phyloP scores from a whole-genome alignment of 2,113 vertebrate species.

The Scalopus aquaticus region DNA sequence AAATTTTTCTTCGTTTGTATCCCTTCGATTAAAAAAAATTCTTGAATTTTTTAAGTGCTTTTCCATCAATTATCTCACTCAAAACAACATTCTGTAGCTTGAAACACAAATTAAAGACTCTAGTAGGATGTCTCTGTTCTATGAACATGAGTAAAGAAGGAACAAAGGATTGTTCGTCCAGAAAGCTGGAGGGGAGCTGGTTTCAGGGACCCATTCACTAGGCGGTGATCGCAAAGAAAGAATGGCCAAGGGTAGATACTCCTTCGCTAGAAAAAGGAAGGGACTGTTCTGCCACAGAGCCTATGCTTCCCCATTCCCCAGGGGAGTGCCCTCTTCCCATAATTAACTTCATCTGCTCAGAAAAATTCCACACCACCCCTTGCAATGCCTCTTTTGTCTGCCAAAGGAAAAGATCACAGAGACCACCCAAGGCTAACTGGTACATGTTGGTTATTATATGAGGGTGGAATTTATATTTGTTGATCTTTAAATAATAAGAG shows the following conservation, averaged over 20 bases:
- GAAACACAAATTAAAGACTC: conserved; percentile 17
- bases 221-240: not conserved
- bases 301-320: not conserved
- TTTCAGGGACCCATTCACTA: not conserved
- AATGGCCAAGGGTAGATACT: not conserved
- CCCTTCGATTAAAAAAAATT: not conserved
- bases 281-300: not conserved
- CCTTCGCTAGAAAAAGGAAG: not conserved
- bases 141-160: not conserved
- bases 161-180: not conserved
- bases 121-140: not conserved
- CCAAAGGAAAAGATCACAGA: not conserved
- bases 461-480: conserved; percentile 1
- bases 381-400: not conserved
- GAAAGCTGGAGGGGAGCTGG: not conserved
- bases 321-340: not conserved
- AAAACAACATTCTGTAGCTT: not conserved
- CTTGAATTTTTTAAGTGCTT: conserved; percentile 23
- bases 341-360: not conserved
- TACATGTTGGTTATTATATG: not conserved
- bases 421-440: not conserved
- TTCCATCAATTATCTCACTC: not conserved
- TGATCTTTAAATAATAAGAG: conserved; percentile 41
- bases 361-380: not conserved
- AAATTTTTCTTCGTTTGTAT: not conserved